Conservation (phyloP, 2,113 vertebrate genomes). For the Bos taurus region ARS-UCD2.0 NC_037350.1:38184001-38184500, state of each 20-base stretch:
- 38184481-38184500: not conserved
- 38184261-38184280: not conserved
- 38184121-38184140: not conserved
- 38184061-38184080: not conserved
- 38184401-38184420: not conserved
- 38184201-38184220: not conserved
- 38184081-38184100: not conserved
- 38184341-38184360: accelerated
- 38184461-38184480: not conserved
- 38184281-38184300: not conserved
- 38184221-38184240: not conserved
- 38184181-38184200: not conserved
- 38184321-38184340: not conserved
- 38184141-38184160: not conserved
- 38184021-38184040: not conserved
- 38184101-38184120: not conserved
- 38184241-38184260: not conserved
- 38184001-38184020: not conserved
- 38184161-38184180: not conserved
- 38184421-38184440: not conserved
- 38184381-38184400: not conserved
- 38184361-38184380: not conserved
- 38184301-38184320: not conserved
- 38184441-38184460: not conserved
- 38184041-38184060: not conserved